These are phyloP conservation scores for Leucoraja ocellata DNA, from an alignment of 2,797 vertebrate genomes.

Conservation along the genomic window DNA sequence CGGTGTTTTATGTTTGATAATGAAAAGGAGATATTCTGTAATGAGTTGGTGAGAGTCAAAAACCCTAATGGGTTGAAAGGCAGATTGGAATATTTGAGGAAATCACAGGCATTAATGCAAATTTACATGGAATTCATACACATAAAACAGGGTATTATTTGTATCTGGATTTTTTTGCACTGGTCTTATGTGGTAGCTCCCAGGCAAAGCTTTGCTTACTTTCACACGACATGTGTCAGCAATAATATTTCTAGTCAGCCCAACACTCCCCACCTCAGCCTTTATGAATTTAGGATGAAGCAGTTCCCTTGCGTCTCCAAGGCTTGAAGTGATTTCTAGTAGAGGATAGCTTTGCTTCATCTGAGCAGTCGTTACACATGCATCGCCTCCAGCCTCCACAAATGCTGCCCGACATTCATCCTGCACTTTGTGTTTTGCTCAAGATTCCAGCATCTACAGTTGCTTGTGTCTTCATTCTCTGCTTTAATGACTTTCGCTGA, in stretches of 20 bases:
- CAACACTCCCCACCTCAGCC: background rate
- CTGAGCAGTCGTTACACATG: background rate
- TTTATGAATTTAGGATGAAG: background rate
- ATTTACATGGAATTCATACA: background rate
- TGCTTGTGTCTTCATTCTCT: no score
- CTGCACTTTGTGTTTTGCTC: no score
- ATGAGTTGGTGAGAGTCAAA: constrained; percentile 11
- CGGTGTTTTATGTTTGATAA: background rate
- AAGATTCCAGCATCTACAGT: no score
- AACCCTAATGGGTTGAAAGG: background rate
- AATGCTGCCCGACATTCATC: no score
- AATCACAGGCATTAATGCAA: background rate
- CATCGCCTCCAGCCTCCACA: background rate
- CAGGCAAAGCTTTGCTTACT: background rate
- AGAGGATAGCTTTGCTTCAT: background rate
- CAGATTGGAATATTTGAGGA: background rate
- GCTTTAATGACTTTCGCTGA: no score
- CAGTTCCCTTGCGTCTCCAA: no score
- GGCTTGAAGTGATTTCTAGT: no score
- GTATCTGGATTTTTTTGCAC: background rate
- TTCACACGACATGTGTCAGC: background rate
- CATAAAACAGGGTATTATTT: background rate
- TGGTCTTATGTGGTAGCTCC: background rate
- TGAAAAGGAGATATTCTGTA: constrained; percentile 17
- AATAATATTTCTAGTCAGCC: background rate